Conservation (phyloP, 1,140 invertebrate genomes). For the Magallana ariakensis region DNA sequence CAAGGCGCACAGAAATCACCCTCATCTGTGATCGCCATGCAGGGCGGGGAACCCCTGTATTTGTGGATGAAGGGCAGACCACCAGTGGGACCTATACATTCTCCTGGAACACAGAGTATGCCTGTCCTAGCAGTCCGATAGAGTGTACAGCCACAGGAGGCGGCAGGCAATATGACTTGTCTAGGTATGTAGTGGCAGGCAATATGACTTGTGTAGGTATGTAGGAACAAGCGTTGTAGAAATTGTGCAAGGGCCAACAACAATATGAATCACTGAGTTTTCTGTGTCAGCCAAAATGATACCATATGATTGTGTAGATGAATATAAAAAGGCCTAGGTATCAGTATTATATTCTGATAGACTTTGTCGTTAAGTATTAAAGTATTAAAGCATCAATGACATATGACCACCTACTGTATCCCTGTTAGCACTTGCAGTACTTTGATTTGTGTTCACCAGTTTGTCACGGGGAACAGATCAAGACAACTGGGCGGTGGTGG, state of each 20-base stretch:
- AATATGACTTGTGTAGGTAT: too few species aligned
- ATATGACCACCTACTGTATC: too few species aligned
- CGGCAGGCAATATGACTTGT: slow-evolving; percentile 76
- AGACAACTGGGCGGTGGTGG: slow-evolving; percentile 73
- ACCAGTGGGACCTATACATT: slow-evolving; percentile 71
- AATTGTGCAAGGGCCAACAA: too few species aligned
- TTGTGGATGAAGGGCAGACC: slow-evolving; percentile 65
- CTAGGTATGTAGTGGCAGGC: slow-evolving; percentile 60
- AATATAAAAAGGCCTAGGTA: too few species aligned
- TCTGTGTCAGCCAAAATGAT: too few species aligned
- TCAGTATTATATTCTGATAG: too few species aligned
- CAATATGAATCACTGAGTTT: too few species aligned
- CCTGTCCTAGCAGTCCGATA: slow-evolving; percentile 71
- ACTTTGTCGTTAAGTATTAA: too few species aligned
- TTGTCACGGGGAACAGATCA: slow-evolving; percentile 58
- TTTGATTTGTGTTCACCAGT: slow-evolving; percentile 54
- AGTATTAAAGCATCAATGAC: too few species aligned
- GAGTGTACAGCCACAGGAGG: slow-evolving; percentile 71
- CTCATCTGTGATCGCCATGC: slow-evolving; percentile 77
- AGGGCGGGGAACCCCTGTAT: slow-evolving; percentile 72
- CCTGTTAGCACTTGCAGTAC: too few species aligned
- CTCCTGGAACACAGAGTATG: slow-evolving; percentile 77
- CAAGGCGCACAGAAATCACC: slow-evolving; percentile 74
- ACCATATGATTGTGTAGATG: too few species aligned
- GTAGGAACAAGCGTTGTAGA: too few species aligned